Base-by-base conservation (phyloP, 2,113 vertebrate species). In the Cinclus mexicanus region DNA sequence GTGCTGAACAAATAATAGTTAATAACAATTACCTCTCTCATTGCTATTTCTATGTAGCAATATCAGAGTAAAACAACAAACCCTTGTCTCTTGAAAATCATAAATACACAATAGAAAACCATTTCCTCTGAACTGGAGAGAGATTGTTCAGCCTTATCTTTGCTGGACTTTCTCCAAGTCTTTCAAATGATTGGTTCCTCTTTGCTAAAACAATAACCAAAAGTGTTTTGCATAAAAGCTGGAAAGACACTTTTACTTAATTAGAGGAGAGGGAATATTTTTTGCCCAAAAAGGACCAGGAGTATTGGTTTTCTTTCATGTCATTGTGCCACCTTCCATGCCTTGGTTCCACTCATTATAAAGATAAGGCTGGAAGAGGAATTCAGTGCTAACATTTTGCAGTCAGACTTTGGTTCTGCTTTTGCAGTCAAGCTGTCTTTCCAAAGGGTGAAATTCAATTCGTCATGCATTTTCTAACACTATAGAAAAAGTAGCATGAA, bases 111-210 rank as follows among this genome's bases (percentile, higher is more conserved):
- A 52, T 69, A 85, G 41, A 95, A 89, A 79, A 71, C 11, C 25
- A 23, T 76, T 95, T 74, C 64, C 41, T 72, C 37, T 61, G 44
- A 87, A 84, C 33, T 42, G 35, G 20, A 44, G 33, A 75, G 60
- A 92, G 19, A 37, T 75, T 93, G 89, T 96, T 82, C 78, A 72
- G 63, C 70, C 67, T 88, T 94, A 85, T 94, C 64, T 94, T 89
- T 89, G 25, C 44, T 96, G 88, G 69, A 60, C 23, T 85, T 94
- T 69, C 28, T 92, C 94, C 77, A 94, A 71, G 69, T 69, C 53
- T 89, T 84, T 91, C 50, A 80, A 72, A 64, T 21, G 23, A 55
- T 31, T 82, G 39, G 15, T 31, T 31, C 14, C 14, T 75, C 26
- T 87, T 52, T 84, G 41, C 52, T 87, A 71, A 90, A 88, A 44